These are phyloP conservation scores for Deroplatys truncata DNA, from an alignment of 2,888 invertebrate species.

Conservation along the genomic window DNA sequence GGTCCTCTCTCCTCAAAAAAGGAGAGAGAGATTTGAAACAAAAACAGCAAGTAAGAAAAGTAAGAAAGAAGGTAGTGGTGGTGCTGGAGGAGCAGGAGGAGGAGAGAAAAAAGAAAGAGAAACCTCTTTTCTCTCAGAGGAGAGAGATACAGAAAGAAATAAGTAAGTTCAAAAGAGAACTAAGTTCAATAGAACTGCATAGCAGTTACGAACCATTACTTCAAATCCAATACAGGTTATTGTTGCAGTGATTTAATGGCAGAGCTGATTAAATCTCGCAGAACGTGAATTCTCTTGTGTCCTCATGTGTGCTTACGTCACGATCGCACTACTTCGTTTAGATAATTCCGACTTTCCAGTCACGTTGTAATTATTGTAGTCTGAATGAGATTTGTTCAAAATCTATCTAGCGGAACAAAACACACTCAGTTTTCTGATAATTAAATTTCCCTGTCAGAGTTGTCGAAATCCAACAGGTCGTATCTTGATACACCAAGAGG, in stretches of 20 bases:
- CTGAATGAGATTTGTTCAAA: not conserved
- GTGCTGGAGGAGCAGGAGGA: too few species aligned
- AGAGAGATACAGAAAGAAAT: too few species aligned
- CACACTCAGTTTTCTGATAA: not conserved
- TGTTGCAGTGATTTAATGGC: not conserved
- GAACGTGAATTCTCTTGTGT: too few species aligned
- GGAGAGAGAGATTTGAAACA: too few species aligned
- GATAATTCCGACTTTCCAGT: not conserved
- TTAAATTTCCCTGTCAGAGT: too few species aligned
- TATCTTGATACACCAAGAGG: not conserved
- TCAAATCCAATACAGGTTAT: not conserved
- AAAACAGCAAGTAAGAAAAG: too few species aligned
- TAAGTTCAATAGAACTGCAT: not conserved
- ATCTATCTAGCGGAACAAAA: not conserved
- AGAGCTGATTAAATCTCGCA: not conserved
- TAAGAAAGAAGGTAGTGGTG: too few species aligned
- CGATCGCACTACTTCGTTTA: not conserved
- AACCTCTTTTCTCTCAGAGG: too few species aligned
- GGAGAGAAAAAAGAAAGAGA: too few species aligned
- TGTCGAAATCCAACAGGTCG: too few species aligned
- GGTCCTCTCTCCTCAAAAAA: too few species aligned
- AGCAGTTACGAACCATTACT: not conserved
- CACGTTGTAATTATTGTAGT: not conserved
- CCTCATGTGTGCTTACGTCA: not conserved
- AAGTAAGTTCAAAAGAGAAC: too few species aligned